Evolutionary conservation across 2,888 invertebrate genomes (phyloP).

Genomic region (Lasioglossum zephyrum): DNA sequence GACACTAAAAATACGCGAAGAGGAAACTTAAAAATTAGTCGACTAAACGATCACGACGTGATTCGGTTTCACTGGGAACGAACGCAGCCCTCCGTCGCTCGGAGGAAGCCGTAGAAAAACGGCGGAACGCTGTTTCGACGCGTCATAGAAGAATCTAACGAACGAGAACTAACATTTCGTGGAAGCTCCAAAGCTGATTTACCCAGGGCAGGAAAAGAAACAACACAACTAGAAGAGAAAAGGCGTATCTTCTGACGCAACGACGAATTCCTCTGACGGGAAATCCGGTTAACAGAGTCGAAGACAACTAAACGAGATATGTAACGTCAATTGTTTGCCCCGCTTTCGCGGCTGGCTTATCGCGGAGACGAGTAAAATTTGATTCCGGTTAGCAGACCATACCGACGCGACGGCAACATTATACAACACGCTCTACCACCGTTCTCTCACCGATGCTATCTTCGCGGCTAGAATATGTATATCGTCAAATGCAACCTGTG

Average conservation of each 20-base stretch:
- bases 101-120: conserved; percentile 21
- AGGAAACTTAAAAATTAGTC: conserved; percentile 5
- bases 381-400: neutral
- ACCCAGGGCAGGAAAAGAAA: neutral
- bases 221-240: neutral
- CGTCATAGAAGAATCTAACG: conserved; percentile 4
- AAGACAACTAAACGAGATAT: conserved; percentile 29
- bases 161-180: conserved; percentile 10
- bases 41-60: neutral
- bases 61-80: conserved; percentile 3
- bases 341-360: conserved; percentile 9
- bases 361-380: conserved; percentile 1
- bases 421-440: neutral
- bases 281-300: conserved; percentile 21
- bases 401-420: neutral
- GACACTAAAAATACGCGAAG: neutral
- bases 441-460: neutral
- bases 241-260: conserved; percentile 13
- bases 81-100: conserved; percentile 11
- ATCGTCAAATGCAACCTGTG: neutral
- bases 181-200: conserved; percentile 34
- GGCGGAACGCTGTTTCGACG: neutral
- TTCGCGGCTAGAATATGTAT: neutral
- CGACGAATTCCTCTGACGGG: neutral
- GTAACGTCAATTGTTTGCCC: conserved; percentile 13